These are phyloP conservation scores for Sparus aurata DNA, from an alignment of 2,797 vertebrate genomes.

Conservation along the genomic window DNA sequence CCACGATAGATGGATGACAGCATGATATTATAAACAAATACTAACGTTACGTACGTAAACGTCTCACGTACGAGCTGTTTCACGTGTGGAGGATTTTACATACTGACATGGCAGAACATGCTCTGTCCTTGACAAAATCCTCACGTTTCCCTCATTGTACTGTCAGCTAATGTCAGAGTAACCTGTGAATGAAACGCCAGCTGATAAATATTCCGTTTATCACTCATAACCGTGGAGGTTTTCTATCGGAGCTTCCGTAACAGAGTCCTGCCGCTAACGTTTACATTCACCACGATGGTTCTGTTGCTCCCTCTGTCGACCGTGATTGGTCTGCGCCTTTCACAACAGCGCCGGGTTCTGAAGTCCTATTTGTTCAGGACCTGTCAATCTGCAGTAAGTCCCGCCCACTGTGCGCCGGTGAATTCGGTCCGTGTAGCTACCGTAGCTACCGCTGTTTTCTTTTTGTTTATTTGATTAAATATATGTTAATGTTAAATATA, in stretches of 20 bases:
- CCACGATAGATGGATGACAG: constrained; percentile 36
- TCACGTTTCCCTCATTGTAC: neutral
- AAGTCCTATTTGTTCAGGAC: constrained; percentile 42
- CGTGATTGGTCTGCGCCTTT: constrained; percentile 68
- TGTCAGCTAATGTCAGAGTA: neutral
- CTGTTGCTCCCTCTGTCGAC: neutral
- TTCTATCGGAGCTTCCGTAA: neutral
- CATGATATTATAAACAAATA: constrained; percentile 16
- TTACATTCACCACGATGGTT: constrained; percentile 21
- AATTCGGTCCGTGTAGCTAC: constrained; percentile 69
- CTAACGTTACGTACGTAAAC: neutral
- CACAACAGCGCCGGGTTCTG: neutral
- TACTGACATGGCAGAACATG: neutral
- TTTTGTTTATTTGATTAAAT: too few species aligned
- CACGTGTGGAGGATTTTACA: neutral
- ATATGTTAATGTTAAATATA: too few species aligned
- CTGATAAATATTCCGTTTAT: neutral
- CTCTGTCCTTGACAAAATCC: neutral
- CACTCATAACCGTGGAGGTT: rapidly evolving
- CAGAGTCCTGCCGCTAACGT: neutral
- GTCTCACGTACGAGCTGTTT: neutral
- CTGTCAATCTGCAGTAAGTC: constrained; percentile 43
- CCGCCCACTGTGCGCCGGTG: constrained; percentile 63
- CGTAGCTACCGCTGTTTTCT: too few species aligned
- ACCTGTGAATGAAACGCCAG: neutral